Percentiles rank a stretch among this genome's conserved stretches.
These are phyloP conservation scores for Drosophila formosana DNA, from an alignment of 2,888 invertebrate genomes.

Conservation along the genomic window DNA sequence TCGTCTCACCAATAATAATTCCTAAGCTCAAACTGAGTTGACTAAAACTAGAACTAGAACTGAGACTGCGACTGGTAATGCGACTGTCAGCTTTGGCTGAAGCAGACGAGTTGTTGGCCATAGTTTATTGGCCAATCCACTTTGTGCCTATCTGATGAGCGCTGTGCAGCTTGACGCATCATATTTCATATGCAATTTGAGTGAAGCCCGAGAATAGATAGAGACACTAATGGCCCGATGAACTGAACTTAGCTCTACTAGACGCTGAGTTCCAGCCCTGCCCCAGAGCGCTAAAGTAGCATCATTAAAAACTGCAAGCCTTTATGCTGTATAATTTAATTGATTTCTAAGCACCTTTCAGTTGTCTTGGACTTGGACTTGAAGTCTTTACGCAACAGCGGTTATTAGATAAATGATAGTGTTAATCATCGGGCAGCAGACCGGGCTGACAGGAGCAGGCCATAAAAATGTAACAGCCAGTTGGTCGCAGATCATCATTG, in stretches of 20 bases:
- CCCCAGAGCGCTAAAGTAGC: conserved; percentile 13
- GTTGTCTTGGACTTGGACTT: conserved; percentile 2
- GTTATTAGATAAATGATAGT: conserved; percentile 71
- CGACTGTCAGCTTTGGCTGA: conserved; percentile 59
- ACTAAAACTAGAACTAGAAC: background rate
- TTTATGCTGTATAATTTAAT: conserved; percentile 61
- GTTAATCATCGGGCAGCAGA: conserved; percentile 59
- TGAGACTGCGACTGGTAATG: conserved; percentile 31
- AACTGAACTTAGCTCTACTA: conserved; percentile 9
- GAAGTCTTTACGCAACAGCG: conserved; percentile 26
- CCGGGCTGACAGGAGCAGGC: conserved; percentile 22
- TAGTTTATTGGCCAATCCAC: conserved; percentile 51
- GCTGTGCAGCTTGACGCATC: conserved; percentile 50
- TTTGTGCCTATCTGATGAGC: conserved; percentile 62
- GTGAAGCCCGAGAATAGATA: conserved; percentile 14
- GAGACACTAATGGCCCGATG: conserved; percentile 52
- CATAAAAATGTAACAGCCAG: conserved; percentile 49
- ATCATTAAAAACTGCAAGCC: conserved; percentile 54
- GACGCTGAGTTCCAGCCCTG: background rate
- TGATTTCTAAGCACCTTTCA: conserved; percentile 70
- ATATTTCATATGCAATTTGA: conserved; percentile 64
- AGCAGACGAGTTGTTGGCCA: conserved; percentile 1
- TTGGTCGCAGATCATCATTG: conserved; percentile 44
- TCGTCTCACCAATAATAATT: too few species aligned
- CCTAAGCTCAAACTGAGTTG: too few species aligned